A percentile compares a stretch with the other conserved stretches of the same genome.
These are phyloP conservation scores for Anorthoa munda DNA, from an alignment of 2,888 invertebrate species.

Conservation along the genomic window DNA sequence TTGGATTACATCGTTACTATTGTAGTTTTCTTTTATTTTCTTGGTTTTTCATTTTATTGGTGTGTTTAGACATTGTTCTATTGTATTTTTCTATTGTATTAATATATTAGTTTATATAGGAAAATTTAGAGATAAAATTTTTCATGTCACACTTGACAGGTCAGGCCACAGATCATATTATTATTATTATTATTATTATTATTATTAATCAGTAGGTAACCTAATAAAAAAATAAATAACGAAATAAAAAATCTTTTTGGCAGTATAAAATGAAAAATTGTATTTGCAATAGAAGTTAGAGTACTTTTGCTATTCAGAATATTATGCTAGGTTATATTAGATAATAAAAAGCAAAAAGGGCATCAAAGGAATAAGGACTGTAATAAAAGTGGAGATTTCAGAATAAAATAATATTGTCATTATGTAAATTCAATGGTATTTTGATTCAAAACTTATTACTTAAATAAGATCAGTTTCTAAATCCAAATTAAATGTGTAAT, in stretches of 20 bases:
- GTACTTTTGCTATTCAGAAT: neutral
- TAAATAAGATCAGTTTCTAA: neutral
- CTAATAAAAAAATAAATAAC: slow-evolving; percentile 12
- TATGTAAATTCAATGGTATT: slow-evolving; percentile 11
- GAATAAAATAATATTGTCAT: slow-evolving; percentile 20
- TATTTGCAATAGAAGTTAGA: slow-evolving; percentile 11
- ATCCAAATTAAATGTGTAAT: neutral
- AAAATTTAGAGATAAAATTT: no score
- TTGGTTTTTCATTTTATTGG: no score
- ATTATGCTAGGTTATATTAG: slow-evolving; percentile 12
- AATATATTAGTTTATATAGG: no score
- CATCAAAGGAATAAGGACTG: slow-evolving; percentile 9
- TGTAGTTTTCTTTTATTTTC: no score
- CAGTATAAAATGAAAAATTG: slow-evolving; percentile 6
- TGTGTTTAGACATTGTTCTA: no score
- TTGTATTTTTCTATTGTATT: no score
- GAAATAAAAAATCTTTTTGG: neutral
- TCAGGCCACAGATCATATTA: no score
- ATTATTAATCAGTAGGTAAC: neutral
- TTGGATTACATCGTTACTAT: no score
- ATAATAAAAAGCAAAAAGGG: neutral
- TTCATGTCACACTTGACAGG: no score
- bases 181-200: no score
- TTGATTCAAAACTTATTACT: neutral
- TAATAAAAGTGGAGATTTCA: neutral